phyloP scores from a whole-genome alignment of 2,888 invertebrate species.

The Drosophila aldrichi region DNA sequence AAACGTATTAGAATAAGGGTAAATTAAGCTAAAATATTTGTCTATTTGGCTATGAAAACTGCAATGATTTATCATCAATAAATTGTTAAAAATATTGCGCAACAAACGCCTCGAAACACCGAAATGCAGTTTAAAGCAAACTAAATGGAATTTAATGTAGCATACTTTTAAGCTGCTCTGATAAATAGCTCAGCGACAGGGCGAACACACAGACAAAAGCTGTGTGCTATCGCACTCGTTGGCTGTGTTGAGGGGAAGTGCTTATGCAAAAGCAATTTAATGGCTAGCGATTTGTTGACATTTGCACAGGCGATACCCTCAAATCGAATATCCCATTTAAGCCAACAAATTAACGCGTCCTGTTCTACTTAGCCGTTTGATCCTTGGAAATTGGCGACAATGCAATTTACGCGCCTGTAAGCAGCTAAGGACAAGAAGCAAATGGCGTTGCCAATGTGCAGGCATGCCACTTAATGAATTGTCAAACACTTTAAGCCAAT shows the following conservation, averaged over 20 bases:
- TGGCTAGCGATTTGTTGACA: conserved; percentile 73
- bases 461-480: conserved; percentile 71
- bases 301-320: conserved; percentile 46
- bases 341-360: conserved; percentile 65
- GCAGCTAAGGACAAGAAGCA: conserved; percentile 50
- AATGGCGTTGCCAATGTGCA: conserved; percentile 38
- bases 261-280: conserved; percentile 75
- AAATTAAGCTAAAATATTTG: not conserved
- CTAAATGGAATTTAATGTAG: conserved; percentile 28
- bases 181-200: conserved; percentile 15
- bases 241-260: conserved; percentile 33
- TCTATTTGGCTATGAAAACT: not conserved
- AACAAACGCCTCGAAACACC: too few relatives aligned
- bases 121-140: not conserved
- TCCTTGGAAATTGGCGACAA: conserved; percentile 57
- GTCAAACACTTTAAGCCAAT: conserved; percentile 82
- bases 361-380: conserved; percentile 45
- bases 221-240: conserved; percentile 7
- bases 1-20: not conserved
- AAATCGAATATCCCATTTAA: conserved; percentile 46
- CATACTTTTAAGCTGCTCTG: conserved; percentile 50
- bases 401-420: conserved; percentile 73
- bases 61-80: not conserved
- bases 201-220: conserved; percentile 31
- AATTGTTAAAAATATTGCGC: too few relatives aligned